phyloP scores from a whole-genome alignment of 1,140 invertebrate genomes.

The Aleiodes sp. region DNA sequence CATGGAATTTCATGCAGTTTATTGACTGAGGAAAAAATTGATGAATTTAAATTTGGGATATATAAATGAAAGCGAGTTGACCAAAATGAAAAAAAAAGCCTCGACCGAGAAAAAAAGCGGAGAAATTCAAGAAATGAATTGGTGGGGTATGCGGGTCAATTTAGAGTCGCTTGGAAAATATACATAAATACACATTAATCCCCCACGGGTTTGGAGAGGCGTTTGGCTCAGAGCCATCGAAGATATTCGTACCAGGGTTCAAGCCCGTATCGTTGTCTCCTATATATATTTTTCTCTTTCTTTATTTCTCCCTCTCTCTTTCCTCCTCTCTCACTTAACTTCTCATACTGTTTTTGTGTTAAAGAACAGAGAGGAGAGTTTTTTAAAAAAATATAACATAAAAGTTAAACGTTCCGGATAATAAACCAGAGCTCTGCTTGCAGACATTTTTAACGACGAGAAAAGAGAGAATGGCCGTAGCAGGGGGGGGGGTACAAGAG shows the following conservation, averaged over 20 bases:
- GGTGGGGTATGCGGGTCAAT: constrained; percentile 45
- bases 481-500: background rate
- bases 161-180: constrained; percentile 53
- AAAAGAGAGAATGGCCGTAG: background rate
- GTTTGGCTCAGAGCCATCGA: constrained; percentile 60
- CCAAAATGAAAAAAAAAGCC: background rate
- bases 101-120: too few relatives aligned
- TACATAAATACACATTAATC: constrained; percentile 60
- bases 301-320: too few relatives aligned
- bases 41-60: background rate
- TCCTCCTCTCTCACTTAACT: constrained; percentile 11
- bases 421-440: constrained; percentile 58
- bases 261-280: constrained; percentile 26
- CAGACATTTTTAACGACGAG: constrained; percentile 25
- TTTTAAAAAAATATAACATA: constrained; percentile 24
- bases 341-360: constrained; percentile 1
- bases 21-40: too few relatives aligned
- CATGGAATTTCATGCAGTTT: too few relatives aligned
- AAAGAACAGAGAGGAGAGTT: background rate
- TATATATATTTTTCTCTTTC: too few relatives aligned
- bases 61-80: background rate
- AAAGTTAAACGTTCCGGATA: constrained; percentile 61
- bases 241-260: constrained; percentile 49
- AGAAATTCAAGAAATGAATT: background rate
- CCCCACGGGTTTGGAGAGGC: constrained; percentile 38